Percentiles rank a stretch among this genome's conserved stretches.
phyloP scores from a whole-genome alignment of 2,113 vertebrate species.

The Urocolius indicus region DNA sequence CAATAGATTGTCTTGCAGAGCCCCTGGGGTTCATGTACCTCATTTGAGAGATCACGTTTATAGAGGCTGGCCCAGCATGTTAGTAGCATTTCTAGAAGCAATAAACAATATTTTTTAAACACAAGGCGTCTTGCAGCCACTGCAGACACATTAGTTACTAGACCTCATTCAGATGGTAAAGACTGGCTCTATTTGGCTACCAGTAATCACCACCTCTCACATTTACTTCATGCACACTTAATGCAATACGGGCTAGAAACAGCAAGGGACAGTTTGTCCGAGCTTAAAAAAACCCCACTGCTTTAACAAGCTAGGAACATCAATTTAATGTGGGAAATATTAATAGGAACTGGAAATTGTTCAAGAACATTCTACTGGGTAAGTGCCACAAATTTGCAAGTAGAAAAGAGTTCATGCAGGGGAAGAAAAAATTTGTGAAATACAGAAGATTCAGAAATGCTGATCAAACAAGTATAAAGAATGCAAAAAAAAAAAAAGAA shows the following conservation, averaged over 20 bases:
- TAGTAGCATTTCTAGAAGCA: neutral
- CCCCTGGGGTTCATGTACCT: neutral
- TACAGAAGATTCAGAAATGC: neutral
- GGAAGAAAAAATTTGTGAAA: neutral
- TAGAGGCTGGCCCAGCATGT: neutral
- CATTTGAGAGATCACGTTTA: neutral
- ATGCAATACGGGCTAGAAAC: neutral
- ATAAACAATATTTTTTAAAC: neutral
- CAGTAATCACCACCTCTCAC: neutral
- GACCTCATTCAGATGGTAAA: neutral
- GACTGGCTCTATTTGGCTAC: neutral
- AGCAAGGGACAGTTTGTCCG: slow-evolving; percentile 48
- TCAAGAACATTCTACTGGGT: slow-evolving; percentile 60
- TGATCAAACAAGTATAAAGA: neutral
- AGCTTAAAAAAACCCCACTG: neutral
- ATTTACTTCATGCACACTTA: neutral
- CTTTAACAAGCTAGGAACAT: slow-evolving; percentile 17
- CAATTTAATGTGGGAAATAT: slow-evolving; percentile 55
- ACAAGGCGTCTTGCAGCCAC: neutral
- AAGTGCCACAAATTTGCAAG: neutral
- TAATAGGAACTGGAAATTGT: slow-evolving; percentile 64
- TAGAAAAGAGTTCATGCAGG: neutral
- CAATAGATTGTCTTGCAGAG: neutral
- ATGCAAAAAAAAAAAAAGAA: neutral
- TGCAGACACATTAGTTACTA: neutral